Evolutionary conservation across 2,888 invertebrate species (phyloP), one percentile per base, ranked within the genome.

Genomic region (Folsomia manolachei): DNA sequence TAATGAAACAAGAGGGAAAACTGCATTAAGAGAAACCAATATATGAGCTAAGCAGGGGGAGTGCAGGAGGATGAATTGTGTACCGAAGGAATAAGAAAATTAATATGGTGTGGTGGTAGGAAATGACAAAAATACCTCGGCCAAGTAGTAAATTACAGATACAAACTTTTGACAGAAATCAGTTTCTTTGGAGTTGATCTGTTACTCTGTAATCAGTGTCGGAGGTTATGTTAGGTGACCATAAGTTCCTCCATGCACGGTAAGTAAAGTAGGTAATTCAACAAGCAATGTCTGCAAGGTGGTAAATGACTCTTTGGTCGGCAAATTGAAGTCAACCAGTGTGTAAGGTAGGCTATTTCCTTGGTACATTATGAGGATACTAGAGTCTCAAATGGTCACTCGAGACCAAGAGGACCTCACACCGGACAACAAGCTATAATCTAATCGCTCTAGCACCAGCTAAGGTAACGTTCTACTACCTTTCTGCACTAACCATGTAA

Each of bases 111-210:
- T 66, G 25, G 14, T 9, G 66, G 66, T 66, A 21, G 51, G 64
- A 21, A 52, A 23, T 52, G 52, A 63, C 4, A 65, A 69, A 67
- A 67, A 23, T 67, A 53, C 71, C 70, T 79, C 80, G 79, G 80
- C 78, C 76, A 74, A 68, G 70, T 77, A 71, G 74, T 77, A 80
- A 80, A 80, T 80, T 80, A 80, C 77, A 78, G 79, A 80, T 78
- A 78, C 72, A 78, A 76, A 72, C 72, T 73, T 73, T 71, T 68
- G 74, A 75, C 76, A 76, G 78, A 79, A 79, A 74, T 78, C 74
- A 71, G 71, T 80, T 80, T 79, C 77, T 69, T n/a, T n/a, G 65
- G 70, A 61, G 72, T 56, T 56, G 73, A 70, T 71, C 7, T 66
- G 27, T 68, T 70, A 75, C 75, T 74, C 76, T 77, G 76, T 78